phyloP scores from a whole-genome alignment of 2,113 vertebrate genomes.

The Bagarius yarrelli region DNA sequence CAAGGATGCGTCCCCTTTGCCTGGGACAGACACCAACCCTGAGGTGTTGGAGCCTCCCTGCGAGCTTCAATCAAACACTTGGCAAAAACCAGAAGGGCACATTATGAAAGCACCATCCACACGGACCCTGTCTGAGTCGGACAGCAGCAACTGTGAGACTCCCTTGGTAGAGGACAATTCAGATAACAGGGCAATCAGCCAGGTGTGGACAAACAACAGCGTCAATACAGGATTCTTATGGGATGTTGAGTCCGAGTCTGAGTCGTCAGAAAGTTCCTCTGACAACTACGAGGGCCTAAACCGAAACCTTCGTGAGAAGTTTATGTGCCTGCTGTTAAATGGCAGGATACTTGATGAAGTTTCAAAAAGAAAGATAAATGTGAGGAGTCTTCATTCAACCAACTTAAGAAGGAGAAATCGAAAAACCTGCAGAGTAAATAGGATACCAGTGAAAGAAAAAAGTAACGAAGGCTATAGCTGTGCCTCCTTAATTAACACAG shows the following conservation, averaged over 20 bases:
- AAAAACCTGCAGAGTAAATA: constrained; percentile 80
- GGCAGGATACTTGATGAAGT: constrained; percentile 67
- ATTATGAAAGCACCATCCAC: constrained; percentile 84
- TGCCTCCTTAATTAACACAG: constrained; percentile 68
- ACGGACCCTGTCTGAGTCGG: constrained; percentile 82
- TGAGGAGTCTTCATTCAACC: constrained; percentile 46
- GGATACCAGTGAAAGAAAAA: constrained; percentile 76
- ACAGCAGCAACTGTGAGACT: constrained; percentile 77
- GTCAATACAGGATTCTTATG: constrained; percentile 69
- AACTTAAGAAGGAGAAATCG: constrained; percentile 78
- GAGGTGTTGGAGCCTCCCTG: constrained; percentile 80
- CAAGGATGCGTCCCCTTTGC: constrained; percentile 84
- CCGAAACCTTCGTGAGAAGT: constrained; percentile 83
- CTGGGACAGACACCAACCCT: constrained; percentile 76
- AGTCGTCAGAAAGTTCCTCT: constrained; percentile 78
- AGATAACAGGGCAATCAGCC: constrained; percentile 83
- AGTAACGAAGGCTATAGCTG: constrained; percentile 76
- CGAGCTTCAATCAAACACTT: constrained; percentile 85
- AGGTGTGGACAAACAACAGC: constrained; percentile 76
- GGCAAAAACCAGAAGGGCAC: constrained; percentile 83
- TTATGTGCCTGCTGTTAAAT: constrained; percentile 80
- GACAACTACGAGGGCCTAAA: constrained; percentile 78
- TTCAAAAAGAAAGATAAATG: constrained; percentile 75
- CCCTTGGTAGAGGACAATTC: constrained; percentile 73
- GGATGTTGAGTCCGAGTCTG: constrained; percentile 67